Percentiles rank a stretch among this genome's conserved stretches.
These are phyloP conservation scores for Zeus faber DNA, from an alignment of 2,113 vertebrate species.

Conservation along the genomic window DNA sequence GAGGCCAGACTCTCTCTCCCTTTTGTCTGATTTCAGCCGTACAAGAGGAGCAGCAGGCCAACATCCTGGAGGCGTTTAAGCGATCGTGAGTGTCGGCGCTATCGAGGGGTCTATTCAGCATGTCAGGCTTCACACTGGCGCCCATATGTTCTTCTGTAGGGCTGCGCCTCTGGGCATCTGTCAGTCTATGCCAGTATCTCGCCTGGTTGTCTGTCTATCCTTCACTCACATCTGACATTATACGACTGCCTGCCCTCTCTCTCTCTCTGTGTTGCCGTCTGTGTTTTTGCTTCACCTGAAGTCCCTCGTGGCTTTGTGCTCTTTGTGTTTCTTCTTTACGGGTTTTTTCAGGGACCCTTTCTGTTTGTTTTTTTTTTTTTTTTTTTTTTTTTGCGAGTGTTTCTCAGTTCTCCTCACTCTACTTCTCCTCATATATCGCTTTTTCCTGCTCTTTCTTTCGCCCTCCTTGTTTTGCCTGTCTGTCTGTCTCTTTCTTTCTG, in stretches of 20 bases:
- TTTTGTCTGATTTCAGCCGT: slow-evolving; percentile 66
- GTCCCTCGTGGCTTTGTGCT: slow-evolving; percentile 9
- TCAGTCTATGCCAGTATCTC: slow-evolving; percentile 40
- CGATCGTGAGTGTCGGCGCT: slow-evolving; percentile 77
- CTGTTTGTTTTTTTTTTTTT: no score
- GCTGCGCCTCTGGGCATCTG: slow-evolving; percentile 49
- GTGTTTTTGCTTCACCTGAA: not conserved
- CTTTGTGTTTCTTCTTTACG: no score
- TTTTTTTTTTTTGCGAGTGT: no score
- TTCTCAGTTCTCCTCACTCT: no score
- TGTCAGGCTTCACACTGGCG: slow-evolving; percentile 46
- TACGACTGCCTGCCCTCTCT: slow-evolving; percentile 29
- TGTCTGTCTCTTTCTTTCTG: no score
- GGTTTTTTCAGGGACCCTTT: no score
- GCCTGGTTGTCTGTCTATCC: slow-evolving; percentile 33
- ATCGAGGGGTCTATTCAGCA: slow-evolving; percentile 30
- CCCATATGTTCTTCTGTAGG: slow-evolving; percentile 38
- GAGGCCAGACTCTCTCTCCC: slow-evolving; percentile 15
- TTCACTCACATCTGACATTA: slow-evolving; percentile 23
- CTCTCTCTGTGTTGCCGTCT: slow-evolving; percentile 27
- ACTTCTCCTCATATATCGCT: not conserved
- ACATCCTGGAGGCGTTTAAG: slow-evolving; percentile 83
- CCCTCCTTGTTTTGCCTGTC: not conserved
- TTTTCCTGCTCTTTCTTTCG: slow-evolving; percentile 10
- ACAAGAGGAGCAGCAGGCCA: slow-evolving; percentile 67